Conservation (phyloP, 2,888 invertebrate genomes). For the Morinoia aosen region DNA sequence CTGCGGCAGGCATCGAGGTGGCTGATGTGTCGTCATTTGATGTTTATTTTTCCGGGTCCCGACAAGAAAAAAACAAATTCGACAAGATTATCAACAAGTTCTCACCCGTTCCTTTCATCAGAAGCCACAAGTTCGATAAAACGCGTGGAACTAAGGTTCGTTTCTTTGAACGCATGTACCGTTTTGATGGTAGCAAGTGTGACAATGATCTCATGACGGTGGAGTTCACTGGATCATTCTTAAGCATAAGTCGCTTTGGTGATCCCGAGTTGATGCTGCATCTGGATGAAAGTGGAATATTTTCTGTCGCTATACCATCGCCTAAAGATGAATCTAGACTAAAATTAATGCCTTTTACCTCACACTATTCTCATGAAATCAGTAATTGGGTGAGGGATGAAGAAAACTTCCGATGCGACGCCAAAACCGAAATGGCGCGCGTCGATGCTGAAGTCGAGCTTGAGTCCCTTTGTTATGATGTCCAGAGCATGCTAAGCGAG, state of each 20-base stretch:
- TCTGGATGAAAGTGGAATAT: too few species aligned
- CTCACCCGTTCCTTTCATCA: neutral
- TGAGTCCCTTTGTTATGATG: conserved; percentile 84
- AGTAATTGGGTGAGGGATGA: neutral
- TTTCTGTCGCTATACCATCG: neutral
- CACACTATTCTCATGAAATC: neutral
- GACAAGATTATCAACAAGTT: neutral
- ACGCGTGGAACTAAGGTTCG: neutral
- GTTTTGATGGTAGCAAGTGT: neutral
- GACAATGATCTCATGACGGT: too few species aligned
- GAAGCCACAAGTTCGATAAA: neutral
- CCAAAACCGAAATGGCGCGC: neutral
- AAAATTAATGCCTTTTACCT: neutral
- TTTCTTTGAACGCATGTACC: neutral
- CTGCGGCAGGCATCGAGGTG: neutral
- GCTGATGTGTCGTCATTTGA: neutral
- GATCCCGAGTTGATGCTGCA: too few species aligned
- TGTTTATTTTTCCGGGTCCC: neutral
- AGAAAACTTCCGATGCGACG: neutral
- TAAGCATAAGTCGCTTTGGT: too few species aligned
- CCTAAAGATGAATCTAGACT: neutral
- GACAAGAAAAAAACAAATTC: neutral
- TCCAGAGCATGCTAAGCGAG: conserved; percentile 75
- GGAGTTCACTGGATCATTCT: too few species aligned
- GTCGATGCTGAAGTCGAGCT: conserved; percentile 76